Base-by-base conservation (phyloP, 2,113 vertebrate genomes). In the Calidris pugnax region DNA sequence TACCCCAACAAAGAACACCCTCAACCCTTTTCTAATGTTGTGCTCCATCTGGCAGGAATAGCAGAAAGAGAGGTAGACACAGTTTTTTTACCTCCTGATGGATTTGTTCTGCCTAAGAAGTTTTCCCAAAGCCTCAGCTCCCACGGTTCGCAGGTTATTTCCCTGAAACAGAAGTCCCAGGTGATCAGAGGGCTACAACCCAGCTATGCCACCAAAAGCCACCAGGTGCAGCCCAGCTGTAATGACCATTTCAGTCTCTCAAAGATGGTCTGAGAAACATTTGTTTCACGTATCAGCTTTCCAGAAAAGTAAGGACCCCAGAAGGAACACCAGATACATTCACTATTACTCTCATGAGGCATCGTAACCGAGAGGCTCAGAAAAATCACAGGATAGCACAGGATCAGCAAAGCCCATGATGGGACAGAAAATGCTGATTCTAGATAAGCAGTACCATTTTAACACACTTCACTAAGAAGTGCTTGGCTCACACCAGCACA, bases 21-120 rank as follows among this genome's bases (percentile, higher is more conserved):
- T 64, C 64, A 64, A 19, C 30, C 35, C 60, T 69, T 35, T 80
- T 26, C 35, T 76, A 35, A 33, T 4, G 6, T 7, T 37, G 64
- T 32, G 19, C 32, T 75, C 62, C 39, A 57, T 23, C 48, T 1
- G 5, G 17, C 26, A 57, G 48, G 24, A 82, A 32, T 0, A 41
- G 48, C 18, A 66, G 50, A 37, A 41, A 93, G 68, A 73, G 4
- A 63, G 30, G n/a, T 1, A 60, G 22, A 5, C 3, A 16, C 3
- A 19, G 12, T 23, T 47, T 35, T 41, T 97, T 98, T 79, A 99
- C 99, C 99, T 99, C 69, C 86, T 97, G 63, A 99, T 96, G 68
- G 98, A 98, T 88, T 98, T 98, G 98, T 99, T 99, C 87, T 98
- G 98, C 39, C 97, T 97, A 71, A 99, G 97, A 64, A 99, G 77